Evolutionary conservation across 1,140 invertebrate genomes (phyloP), one percentile per base, ranked within the genome.

Genomic region (Micrasema longulum): DNA sequence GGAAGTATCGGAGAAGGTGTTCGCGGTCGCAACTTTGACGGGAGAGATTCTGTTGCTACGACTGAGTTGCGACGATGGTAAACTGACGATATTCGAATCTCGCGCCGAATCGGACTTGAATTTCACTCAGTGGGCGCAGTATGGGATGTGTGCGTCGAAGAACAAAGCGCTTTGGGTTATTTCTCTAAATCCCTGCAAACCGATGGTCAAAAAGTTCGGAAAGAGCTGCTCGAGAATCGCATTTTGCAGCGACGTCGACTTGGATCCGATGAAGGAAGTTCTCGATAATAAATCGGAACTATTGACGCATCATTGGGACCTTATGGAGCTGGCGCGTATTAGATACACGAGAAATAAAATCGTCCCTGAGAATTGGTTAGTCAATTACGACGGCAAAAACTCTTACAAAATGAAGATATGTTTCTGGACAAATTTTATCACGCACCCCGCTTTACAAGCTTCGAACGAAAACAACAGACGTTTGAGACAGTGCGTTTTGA

Each of bases 341-440:
- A 20, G n/a, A 12, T 35, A 38, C n/a, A 14, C 50, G 0, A 63
- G 53, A 23, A 41, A 22, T 14, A 50, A 48, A 14, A 16, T 31
- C 10, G n/a, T 63, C 2, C 31, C 60, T 5, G 7, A 35, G 0
- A 38, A 64, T 31, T 63, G 66, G 66, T 14, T 18, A 7, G 14
- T 38, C 2, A 1, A 38, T 11, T 52, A 45, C 12, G 7, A 43
- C 11, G 18, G 50, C 2, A 20, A 70, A 16, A 36, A 38, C 14
- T n/a, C 68, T 0, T 70, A 70, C 22, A 16, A 70, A 14, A 5
- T 38, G 26, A 70, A 70, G 35, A n/a, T 70, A 6, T 52, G 41
- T 48, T 22, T 69, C 3, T 69, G 67, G 67, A 35, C 26, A 12
- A 43, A 45, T 18, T 45, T 60, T 23, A 60, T 60, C 36, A 23